Evolutionary conservation across 2,888 invertebrate species (phyloP), one percentile per base, ranked within the genome.

Genomic region (Dione vanillae): DNA sequence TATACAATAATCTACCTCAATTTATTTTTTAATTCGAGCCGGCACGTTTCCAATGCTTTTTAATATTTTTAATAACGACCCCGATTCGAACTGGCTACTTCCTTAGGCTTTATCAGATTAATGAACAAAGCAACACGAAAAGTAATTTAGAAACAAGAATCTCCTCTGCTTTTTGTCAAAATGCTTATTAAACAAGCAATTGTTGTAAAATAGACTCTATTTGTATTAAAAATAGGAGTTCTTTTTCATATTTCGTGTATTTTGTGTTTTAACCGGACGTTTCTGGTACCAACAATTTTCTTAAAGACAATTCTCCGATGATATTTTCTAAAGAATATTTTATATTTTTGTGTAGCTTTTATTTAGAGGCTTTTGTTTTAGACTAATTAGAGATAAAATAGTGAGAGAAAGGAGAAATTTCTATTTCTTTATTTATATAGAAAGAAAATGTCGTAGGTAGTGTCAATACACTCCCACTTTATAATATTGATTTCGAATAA

Each of bases 251-350:
- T 45, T 19, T 37, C 12, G 6, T 37, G 19, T 40, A 14, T 62
- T 68, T 68, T 51, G 45, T 43, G 54, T 62, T 62, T 45, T 45
- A 68, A 68, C 68, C 45, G 52, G 62, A 52, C 52, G 37, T 51
- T 64, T 51, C n/a, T 64, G 35, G 49, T 16, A 51, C 37, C 49
- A 37, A 64, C 49, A 51, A 64, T 64, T 64, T 49, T 16, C 49
- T 49, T 64, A 19, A 64, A 49, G 49, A 49, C 35, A 64, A 49
- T 51, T 51, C 49, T 35, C 27, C 27, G 35, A 45, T 61, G 61
- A 27, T 61, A n/a, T 61, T 61, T 45, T 43, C 11, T n/a, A 45
- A 35, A 35, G 43, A n/a, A 41, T 61, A 58, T 19, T 20, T 27
- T 59, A 43, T 43, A 43, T 59, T 59, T 59, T n/a, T 27, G n/a